phyloP scores from a whole-genome alignment of 1,140 invertebrate species.

The Drosophila prosaltans region DNA sequence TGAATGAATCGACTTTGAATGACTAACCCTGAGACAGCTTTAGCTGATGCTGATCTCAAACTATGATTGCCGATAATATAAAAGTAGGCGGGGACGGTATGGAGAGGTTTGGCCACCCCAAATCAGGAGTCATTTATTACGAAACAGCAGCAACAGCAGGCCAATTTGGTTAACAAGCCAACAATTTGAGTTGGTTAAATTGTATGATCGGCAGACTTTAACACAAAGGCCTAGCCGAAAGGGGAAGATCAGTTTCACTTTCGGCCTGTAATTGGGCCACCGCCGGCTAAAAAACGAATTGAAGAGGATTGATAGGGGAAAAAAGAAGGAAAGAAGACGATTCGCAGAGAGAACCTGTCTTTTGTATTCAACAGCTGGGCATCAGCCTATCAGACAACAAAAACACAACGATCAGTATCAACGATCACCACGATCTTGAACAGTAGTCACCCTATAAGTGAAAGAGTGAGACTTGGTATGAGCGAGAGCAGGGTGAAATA shows the following conservation, averaged over 20 bases:
- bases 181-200: conserved; percentile 41
- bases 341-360: conserved; percentile 40
- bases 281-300: conserved; percentile 31
- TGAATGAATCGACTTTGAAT: conserved; percentile 33
- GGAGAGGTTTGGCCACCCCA: conserved; percentile 43
- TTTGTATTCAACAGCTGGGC: conserved; percentile 38
- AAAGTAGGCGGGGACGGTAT: not conserved
- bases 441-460: conserved; percentile 1
- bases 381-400: not conserved
- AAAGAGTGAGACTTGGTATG: not conserved
- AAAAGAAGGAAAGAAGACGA: conserved; percentile 19
- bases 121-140: conserved; percentile 45
- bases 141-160: conserved; percentile 49
- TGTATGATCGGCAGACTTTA: conserved; percentile 33
- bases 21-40: conserved; percentile 56
- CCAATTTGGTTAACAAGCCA: conserved; percentile 78
- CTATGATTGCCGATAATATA: conserved; percentile 25
- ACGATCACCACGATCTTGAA: not conserved
- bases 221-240: conserved; percentile 14
- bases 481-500: conserved; percentile 8
- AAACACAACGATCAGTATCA: conserved; percentile 23
- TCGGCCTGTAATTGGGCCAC: conserved; percentile 75
- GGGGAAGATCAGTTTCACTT: conserved; percentile 66
- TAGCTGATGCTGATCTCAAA: conserved; percentile 45
- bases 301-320: not conserved